Percentiles rank a stretch among this genome's conserved stretches.
phyloP scores from a whole-genome alignment of 2,113 vertebrate genomes.

The Okapia johnstoni region DNA sequence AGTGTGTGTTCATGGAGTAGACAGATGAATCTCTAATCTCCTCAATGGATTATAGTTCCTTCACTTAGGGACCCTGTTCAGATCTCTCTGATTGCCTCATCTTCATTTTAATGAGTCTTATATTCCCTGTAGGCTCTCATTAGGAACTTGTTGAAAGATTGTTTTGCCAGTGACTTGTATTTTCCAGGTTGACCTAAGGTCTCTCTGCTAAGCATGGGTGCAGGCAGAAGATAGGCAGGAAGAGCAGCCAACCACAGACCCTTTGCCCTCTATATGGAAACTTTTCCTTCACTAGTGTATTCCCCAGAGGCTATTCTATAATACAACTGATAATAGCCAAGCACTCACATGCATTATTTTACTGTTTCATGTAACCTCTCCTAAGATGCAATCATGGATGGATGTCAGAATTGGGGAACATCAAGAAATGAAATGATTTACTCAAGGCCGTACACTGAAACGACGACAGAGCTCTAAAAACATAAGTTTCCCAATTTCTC shows the following conservation, averaged over 20 bases:
- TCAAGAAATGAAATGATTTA: slow-evolving; percentile 40
- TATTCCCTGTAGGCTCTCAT: not conserved
- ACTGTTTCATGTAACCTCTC: not conserved
- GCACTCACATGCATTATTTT: not conserved
- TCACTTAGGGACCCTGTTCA: not conserved
- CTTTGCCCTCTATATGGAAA: not conserved
- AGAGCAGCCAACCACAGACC: not conserved
- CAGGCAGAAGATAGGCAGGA: not conserved
- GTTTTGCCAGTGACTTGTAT: not conserved
- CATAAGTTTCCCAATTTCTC: not conserved
- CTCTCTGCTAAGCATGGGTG: not conserved
- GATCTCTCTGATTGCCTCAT: not conserved
- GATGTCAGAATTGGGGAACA: not conserved
- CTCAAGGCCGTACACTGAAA: not conserved
- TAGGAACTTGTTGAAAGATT: not conserved
- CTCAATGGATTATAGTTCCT: not conserved
- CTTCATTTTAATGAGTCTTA: slow-evolving; percentile 18
- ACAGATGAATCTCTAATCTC: not conserved
- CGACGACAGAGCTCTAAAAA: not conserved
- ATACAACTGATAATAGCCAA: not conserved
- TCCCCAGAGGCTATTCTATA: not conserved
- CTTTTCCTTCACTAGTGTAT: not conserved
- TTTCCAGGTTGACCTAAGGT: not conserved
- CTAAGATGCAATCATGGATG: not conserved
- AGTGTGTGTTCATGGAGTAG: rapidly evolving